Percentiles rank a stretch among this genome's conserved stretches.
phyloP scores from a whole-genome alignment of 2,797 vertebrate genomes.

The Steatocranus sp. region DNA sequence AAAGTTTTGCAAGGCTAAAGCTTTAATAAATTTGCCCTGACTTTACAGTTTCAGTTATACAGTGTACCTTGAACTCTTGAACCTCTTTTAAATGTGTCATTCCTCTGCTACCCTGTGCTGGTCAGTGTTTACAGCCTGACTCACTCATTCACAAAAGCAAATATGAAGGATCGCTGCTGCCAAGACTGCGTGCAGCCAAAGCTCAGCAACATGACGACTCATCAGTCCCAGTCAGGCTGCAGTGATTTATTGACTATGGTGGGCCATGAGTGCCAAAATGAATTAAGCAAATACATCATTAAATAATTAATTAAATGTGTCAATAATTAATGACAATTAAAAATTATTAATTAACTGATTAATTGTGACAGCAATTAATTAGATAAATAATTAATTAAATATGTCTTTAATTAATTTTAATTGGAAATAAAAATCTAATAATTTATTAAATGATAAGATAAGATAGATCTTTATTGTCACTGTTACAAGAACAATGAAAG shows the following conservation, averaged over 20 bases:
- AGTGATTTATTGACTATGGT: rapidly evolving
- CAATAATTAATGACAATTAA: background rate
- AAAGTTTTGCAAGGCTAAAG: background rate
- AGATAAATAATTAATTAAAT: background rate
- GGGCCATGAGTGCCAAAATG: background rate
- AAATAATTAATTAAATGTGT: background rate
- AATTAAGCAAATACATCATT: background rate
- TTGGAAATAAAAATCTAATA: background rate
- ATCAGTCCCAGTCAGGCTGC: background rate
- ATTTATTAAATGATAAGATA: background rate
- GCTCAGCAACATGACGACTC: background rate
- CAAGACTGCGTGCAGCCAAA: background rate
- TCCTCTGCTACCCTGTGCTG: background rate
- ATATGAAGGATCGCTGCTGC: background rate
- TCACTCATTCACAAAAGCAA: background rate
- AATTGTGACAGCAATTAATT: background rate
- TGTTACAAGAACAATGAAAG: background rate
- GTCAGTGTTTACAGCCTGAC: background rate
- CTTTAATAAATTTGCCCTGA: background rate
- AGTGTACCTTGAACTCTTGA: background rate
- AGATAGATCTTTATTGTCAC: background rate
- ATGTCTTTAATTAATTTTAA: background rate
- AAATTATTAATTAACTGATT: rapidly evolving
- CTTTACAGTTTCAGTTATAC: background rate
- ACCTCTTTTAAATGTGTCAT: background rate